Conservation (phyloP, 2,797 vertebrate genomes). For the Monodelphis domestica region DNA sequence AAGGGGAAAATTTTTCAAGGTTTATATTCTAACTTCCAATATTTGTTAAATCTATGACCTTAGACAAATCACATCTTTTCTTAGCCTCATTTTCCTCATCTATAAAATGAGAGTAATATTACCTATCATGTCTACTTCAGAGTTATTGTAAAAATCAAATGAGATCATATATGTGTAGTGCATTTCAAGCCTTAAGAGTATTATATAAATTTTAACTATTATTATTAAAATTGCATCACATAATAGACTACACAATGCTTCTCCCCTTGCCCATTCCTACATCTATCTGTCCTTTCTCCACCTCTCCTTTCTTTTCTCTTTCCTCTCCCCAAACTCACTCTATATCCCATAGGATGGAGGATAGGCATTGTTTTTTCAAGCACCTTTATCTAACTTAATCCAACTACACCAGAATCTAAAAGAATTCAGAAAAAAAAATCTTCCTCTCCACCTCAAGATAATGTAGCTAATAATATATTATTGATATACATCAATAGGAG, state of each 20-base stretch:
- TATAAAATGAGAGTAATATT: not conserved
- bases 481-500: not conserved
- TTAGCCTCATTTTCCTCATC: not conserved
- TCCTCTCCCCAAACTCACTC: not conserved
- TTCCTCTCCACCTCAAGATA: not conserved
- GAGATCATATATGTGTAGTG: not conserved
- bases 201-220: not conserved
- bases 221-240: not conserved
- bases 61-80: not conserved
- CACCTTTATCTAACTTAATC: not conserved
- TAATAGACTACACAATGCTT: not conserved
- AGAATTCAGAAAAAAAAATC: not conserved
- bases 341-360: not conserved
- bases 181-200: not conserved
- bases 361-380: not conserved
- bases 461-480: not conserved
- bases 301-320: not conserved
- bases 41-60: not conserved
- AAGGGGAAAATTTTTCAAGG: not conserved
- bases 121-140: not conserved
- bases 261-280: not conserved
- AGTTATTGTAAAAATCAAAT: conserved; percentile 32
- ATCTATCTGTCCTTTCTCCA: not conserved
- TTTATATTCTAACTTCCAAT: not conserved
- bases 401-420: not conserved